A percentile compares a stretch with the other conserved stretches of the same genome.
Conservation (phyloP, 2,888 invertebrate species). For the Caenorhabditis plicata region DNA sequence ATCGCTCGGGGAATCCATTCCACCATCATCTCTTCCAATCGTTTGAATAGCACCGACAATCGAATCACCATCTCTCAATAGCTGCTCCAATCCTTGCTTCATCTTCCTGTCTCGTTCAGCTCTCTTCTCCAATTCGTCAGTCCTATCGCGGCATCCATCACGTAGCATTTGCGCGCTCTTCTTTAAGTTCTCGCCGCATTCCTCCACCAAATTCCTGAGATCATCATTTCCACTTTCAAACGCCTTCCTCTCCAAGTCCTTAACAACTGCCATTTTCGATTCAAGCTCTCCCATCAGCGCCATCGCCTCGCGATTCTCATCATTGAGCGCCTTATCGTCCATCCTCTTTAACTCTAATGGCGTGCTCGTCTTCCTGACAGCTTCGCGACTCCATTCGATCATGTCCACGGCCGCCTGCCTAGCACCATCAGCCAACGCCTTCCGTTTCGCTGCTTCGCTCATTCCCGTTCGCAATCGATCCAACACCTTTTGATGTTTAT, state of each 20-base stretch:
- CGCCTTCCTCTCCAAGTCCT: slow-evolving; percentile 35
- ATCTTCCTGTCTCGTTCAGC: slow-evolving; percentile 37
- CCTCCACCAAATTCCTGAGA: slow-evolving; percentile 5
- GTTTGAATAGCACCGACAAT: slow-evolving; percentile 46
- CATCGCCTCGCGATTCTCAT: slow-evolving; percentile 40
- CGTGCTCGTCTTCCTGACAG: slow-evolving; percentile 15
- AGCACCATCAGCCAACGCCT: slow-evolving; percentile 45
- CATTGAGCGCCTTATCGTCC: slow-evolving; percentile 25
- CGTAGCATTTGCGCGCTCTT: slow-evolving; percentile 9
- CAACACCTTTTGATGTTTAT: slow-evolving; percentile 31
- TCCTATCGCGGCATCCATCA: too few species aligned
- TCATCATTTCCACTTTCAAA: slow-evolving; percentile 14
- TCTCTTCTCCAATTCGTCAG: slow-evolving; percentile 22
- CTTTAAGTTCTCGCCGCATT: slow-evolving; percentile 16
- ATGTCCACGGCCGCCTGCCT: slow-evolving; percentile 35
- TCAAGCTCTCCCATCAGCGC: slow-evolving; percentile 44
- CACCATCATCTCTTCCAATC: slow-evolving; percentile 20
- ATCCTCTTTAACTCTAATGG: slow-evolving; percentile 38
- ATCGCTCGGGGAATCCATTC: too few species aligned
- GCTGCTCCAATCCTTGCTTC: too few species aligned
- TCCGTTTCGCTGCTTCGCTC: slow-evolving; percentile 34
- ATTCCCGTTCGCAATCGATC: slow-evolving; percentile 39
- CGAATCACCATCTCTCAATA: slow-evolving; percentile 41
- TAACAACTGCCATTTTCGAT: slow-evolving; percentile 23
- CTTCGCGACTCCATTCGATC: slow-evolving; percentile 27